Base-by-base conservation (phyloP, 2,888 invertebrate genomes). In the Elaeidobius kamerunicus region DNA sequence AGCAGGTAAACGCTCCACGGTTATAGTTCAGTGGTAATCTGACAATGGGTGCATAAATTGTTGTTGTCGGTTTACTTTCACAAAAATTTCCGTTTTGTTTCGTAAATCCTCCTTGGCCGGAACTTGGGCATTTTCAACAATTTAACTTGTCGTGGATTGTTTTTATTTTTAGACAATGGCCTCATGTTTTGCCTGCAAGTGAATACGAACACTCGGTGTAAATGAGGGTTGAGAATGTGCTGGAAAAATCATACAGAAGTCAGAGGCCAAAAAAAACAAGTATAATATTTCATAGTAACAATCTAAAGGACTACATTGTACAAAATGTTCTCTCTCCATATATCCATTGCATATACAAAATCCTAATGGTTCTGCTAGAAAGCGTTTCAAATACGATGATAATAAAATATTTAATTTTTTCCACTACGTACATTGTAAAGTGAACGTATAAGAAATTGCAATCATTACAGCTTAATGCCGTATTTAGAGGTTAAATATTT, bases 1-100 rank as follows among this genome's bases (percentile, higher is more conserved):
- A 34, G 38, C 38, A 41, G 45, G 46, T 51, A 57, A 50, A n/a
- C n/a, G n/a, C n/a, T n/a, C n/a, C n/a, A 51, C 54, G 57, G 57
- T 57, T 57, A 57, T 57, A 57, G 57, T 57, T 57, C 57, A 54
- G 54, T 57, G 54, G 57, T 57, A 57, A 57, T 50, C 46, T 51
- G 23, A 57, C 57, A 57, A 57, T 57, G 54, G 57, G 51, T 50
- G 51, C 54, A 57, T 57, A 57, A 57, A 57, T 57, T 57, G 42
- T 46, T 49, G 47, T 57, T 54, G 52, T 45, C 32, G 19, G 46
- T n/a, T n/a, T n/a, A 54, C 54, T 57, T 57, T 54, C 54, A 54
- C 54, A 57, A 57, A 54, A 57, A 57, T 39, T 39, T 35, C 16
- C n/a, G n/a, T n/a, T 30, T 30, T 34, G 40, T 55, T 55, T 51